Evolutionary conservation across 2,797 vertebrate species (phyloP), one percentile per base, ranked within the genome.

Genomic region (Cryptoprocta ferox): DNA sequence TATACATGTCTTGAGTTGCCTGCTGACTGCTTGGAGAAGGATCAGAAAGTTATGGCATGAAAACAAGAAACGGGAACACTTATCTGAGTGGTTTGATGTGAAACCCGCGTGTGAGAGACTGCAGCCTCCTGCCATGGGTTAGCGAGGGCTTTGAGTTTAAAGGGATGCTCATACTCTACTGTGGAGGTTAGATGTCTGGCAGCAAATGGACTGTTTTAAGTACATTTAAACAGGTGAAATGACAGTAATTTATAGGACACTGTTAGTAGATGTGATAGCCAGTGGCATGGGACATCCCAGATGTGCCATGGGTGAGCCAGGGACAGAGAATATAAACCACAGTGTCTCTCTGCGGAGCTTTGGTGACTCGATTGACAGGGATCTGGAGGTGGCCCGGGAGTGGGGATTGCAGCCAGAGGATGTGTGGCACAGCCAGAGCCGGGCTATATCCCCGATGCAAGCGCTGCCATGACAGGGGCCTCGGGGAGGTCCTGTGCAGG

Each of bases 1-100:
- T 70, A 18, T n/a, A 53, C 42, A 50, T 88, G 94, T 93, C 39
- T 85, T 90, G 73, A 94, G 66, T 82, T 97, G 70, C 63, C 71
- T 93, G 30, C 93, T 15, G 26, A 24, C 89, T 95, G 35, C 32
- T 82, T 35, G 37, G 86, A 89, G 53, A 94, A 96, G 48, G 42
- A 73, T 5, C n/a, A 65, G 70, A 59, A 94, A 82, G 35, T 95
- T 28, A 65, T 86, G 82, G 26, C 70, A 30, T 39, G 59, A 81
- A 83, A 75, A 24, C 61, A 65, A 37, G 66, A 95, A 94, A 65
- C 16, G 61, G 39, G 32, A 76, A 81, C 50, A 84, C 30, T 68
- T 78, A 71, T 94, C 35, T 70, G 32, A 94, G 71, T 61, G 66
- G 63, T 66, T 19, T 56, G 42, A 80, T 92, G 75, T 79, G 86